Evolutionary conservation across 2,888 invertebrate species (phyloP), one percentile per base, ranked within the genome.

Genomic region (Quadroppia sp.): DNA sequence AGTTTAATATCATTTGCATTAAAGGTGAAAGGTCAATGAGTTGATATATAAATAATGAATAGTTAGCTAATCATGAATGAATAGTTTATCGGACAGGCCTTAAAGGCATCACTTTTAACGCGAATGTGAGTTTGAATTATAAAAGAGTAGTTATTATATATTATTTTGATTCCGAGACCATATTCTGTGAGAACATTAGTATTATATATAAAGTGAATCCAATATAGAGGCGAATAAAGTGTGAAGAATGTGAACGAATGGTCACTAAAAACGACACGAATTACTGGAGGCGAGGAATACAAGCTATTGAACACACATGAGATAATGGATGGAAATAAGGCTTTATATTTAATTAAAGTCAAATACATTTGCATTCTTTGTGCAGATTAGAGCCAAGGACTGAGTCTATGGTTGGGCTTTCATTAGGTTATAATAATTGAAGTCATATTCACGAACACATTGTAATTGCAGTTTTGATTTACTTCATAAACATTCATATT

Each of bases 31-130:
- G 36, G 64, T n/a, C 64, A 64, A 64, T 64, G 32, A 64, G 20
- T n/a, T 30, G 64, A 32, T 64, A 64, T 64, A 64, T 64, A 64
- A 64, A 64, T 64, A 64, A 64, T 64, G 32, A 64, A n/a, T 64
- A 36, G 64, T 64, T 64, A 64, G 64, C 13, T 36, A 64, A 32
- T 64, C 64, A 64, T 64, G 32, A 64, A 64, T 64, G 64, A 36
- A 64, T 64, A 64, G 64, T 64, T 64, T 11, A 64, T 64, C 30
- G 36, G 32, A 36, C 11, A 64, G 17, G 36, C 64, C 64, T 64
- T 11, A 9, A 9, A 64, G 64, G 32, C 64, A 36, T 61, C 28
- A 30, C 28, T 59, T 59, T 36, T 30, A 1, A 17, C 15, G 17
- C 6, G 20, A 50, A 7, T 7, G 4, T 36, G 11, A 36, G 36